Evolutionary conservation across 2,888 invertebrate species (phyloP), one percentile per base, ranked within the genome.

Genomic region (Leptogaster cylindrica): DNA sequence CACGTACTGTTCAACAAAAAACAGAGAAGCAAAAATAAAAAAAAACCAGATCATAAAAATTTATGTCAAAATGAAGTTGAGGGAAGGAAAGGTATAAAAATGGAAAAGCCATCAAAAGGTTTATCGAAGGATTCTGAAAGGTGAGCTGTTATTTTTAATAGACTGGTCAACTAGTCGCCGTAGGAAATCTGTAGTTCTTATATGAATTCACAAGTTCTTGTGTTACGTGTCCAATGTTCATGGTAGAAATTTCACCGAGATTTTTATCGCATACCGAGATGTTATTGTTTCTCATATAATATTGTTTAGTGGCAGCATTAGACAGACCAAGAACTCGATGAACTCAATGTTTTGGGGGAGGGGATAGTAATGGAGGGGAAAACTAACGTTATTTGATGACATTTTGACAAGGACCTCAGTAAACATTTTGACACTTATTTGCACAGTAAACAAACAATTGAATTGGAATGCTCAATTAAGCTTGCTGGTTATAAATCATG

Each of bases 1-100:
- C 46, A 63, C 31, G 41, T 63, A n/a, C n/a, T n/a, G n/a, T n/a
- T 39, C 23, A 65, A 74, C 61, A 84, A 58, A 46, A 46, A 64
- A 67, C 14, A n/a, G n/a, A n/a, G n/a, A n/a, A n/a, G n/a, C n/a
- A n/a, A n/a, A n/a, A 12, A 33, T 8, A 58, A 84, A 44, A 25
- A 23, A 51, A 65, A 27, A 23, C 36, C 14, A 14, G 18, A 48
- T 39, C n/a, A 52, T 63, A 41, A 67, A 67, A 64, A 41, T 67
- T 64, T 44, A 67, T 64, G 44, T 31, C 18, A 3, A 39, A 39
- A n/a, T 25, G 58, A 1, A 41, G 23, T 1, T 1, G 23, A 4
- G 33, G 55, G 33, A 18, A 5, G 33, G 18, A 58, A 58, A 39
- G 58, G 58, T 39, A 58, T 58, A 58, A 58, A 23, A 36, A 25